Evolutionary conservation across 2,888 invertebrate species (phyloP), one percentile per base, ranked within the genome.

Genomic region (Sclerodermus sp.): DNA sequence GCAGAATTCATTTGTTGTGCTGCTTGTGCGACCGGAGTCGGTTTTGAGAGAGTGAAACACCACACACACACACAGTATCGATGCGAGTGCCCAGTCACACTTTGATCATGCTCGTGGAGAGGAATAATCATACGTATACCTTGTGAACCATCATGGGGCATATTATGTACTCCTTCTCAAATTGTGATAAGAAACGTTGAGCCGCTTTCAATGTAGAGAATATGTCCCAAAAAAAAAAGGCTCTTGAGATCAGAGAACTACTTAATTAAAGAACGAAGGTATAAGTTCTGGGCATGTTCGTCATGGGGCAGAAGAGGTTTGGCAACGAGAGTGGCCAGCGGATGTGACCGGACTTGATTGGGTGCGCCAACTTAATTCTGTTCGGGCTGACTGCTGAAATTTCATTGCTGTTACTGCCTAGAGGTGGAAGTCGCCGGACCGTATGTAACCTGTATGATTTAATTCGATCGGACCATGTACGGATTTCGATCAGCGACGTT

Each of bases 351-450:
- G 69, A 67, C 73, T 61, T 69, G 70, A 72, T 71, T 70, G 69
- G 71, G 74, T 74, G 73, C 70, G 66, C 67, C 71, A 67, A 69
- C 73, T 71, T 73, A 73, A 64, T 71, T 72, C 75, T 73, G 68
- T 74, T 64, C 56, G 70, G 67, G 68, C 62, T 69, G 66, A 71
- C 72, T 67, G 73, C 73, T 64, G 72, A 58, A 70, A 63, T 71
- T 71, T 71, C 73, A 62, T 73, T 73, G 66, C 73, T 76, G 69
- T 71, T 73, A 71, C 73, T 70, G 66, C 70, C 69, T 68, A 72
- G 72, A 71, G 69, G 64, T 75, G 74, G 72, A 69, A 76, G 66
- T 77, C 76, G 68, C 71, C 72, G 71, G 72, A 74, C 74, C 76
- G 77, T 77, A 77, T 77, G 77, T 77, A 76, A 72, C 62, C 64